A percentile compares a stretch with the other conserved stretches of the same genome.
Evolutionary conservation across 2,113 vertebrate species (phyloP).

Genomic region (Egretta garzetta): DNA sequence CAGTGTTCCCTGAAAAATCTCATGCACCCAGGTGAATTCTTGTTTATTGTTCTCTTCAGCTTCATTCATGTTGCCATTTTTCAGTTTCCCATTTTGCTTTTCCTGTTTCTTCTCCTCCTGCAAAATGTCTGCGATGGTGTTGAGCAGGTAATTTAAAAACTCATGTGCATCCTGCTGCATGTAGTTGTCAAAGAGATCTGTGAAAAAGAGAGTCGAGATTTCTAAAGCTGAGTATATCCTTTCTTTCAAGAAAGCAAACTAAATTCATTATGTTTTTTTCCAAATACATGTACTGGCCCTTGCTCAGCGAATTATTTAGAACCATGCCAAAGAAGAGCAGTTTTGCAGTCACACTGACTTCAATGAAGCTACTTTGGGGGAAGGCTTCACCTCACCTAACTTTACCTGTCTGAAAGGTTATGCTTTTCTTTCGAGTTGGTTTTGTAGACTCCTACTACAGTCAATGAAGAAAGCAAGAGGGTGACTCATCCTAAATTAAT

Average conservation of each 20-base stretch:
- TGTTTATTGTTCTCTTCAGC: slow-evolving; percentile 86
- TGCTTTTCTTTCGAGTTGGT: neutral
- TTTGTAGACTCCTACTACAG: neutral
- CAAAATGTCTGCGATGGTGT: slow-evolving; percentile 97
- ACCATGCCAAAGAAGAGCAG: neutral
- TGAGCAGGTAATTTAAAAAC: slow-evolving; percentile 97
- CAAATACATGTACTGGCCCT: neutral
- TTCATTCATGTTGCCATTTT: slow-evolving; percentile 90
- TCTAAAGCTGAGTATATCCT: neutral
- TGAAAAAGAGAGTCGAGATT: slow-evolving; percentile 48
- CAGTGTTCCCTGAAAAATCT: slow-evolving; percentile 98
- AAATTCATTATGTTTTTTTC: neutral
- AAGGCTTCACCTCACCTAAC: neutral
- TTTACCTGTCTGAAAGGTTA: neutral
- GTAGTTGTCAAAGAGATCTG: slow-evolving; percentile 99
- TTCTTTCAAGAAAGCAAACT: neutral
- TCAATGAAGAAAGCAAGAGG: neutral
- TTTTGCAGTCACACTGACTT: neutral
- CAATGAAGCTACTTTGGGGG: neutral
- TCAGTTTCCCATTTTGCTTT: slow-evolving; percentile 92
- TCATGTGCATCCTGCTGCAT: slow-evolving; percentile 99
- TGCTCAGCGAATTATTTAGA: neutral
- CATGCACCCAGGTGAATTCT: slow-evolving; percentile 96
- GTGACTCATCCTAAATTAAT: neutral
- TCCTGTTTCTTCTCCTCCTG: slow-evolving; percentile 98